Evolutionary conservation across 1,140 invertebrate species (phyloP), one percentile per base, ranked within the genome.

Genomic region (Grapholita molesta): DNA sequence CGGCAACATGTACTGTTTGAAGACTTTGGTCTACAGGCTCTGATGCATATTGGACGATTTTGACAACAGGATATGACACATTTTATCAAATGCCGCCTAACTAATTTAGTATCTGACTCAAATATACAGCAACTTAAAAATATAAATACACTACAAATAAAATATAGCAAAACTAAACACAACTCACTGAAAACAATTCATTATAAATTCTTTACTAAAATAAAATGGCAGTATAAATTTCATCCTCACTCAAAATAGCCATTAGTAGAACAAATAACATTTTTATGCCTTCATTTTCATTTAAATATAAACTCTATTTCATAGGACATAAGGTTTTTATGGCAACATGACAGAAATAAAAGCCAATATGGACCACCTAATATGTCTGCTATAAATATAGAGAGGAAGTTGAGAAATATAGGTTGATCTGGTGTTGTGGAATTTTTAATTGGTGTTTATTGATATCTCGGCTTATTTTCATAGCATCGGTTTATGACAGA

Each of bases 331-430:
- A 11, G 33, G 1, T 35, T 1, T 1, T 11, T 35, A 6, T 8
- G 3, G 33, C 9, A 6, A 6, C 3, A 35, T 9, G 11, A 30
- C 28, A 48, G 7, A 21, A 18, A 48, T 48, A 25, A 12, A 57
- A 57, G 3, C 4, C 4, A 57, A 25, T 15, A 30, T 55, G 23
- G 55, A 61, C 24, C 55, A 61, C 55, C 24, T 12, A 28, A 61
- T 4, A 65, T 15, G 38, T 38, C 64, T 35, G 33, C 21, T 21
- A 38, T 65, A 65, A 65, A 35, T 33, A 24, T 1, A 35, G 30
- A 32, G 12, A 64, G 64, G 64, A 65, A 65, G 64, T 64, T 15
- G 24, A 21, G 32, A 35, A 65, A 65, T 35, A 64, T 35, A 21
- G 33, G n/a, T 35, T 48, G 38, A 48, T 48, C 38, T 18, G 15